Base-by-base conservation (phyloP, 1,140 invertebrate genomes). In the Drosophila ogumai region DNA sequence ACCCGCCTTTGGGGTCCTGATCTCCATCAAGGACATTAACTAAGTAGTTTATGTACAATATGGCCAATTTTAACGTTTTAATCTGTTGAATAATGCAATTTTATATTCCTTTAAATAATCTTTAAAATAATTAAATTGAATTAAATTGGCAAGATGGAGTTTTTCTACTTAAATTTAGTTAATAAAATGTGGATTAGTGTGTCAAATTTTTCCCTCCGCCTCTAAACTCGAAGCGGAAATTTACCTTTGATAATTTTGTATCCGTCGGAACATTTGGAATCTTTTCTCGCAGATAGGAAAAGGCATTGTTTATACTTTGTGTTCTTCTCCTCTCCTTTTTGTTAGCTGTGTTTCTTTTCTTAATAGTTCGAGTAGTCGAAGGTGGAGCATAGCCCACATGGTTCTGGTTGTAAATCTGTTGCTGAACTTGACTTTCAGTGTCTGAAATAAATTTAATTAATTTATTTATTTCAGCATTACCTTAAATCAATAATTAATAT, bases 241-340 rank as follows among this genome's bases (percentile, higher is more conserved):
- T 93, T 91, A 95, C 95, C 93, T 98, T 98, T 9, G 97, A 97
- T 49, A 99, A 93, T 93, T 99, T 99, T 0, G 98, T 99, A 91
- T 99, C 98, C 0, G 96, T 95, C 1, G 98, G 98, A 7, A 99
- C 98, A 88, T 99, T 99, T 0, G 98, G 98, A 81, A 99, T 99
- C 92, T 97, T 97, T 64, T 98, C 97, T 4, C 98, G 93, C 0
- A 99, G 94, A 87, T 98, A 96, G 1, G 97, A 96, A 90, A 99
- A 99, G 0, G 98, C 98, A 66, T 96, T 98, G 93, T 99, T 99
- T 75, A 99, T 99, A 75, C 96, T 98, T 92, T 98, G 96, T 0
- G 98, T 99, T 60, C 98, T 93, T 81, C 98, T 92, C 43, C 98
- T 93, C 92, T 99, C 98, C 92, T 99, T 99, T 93, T 98, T 98